Evolutionary conservation across 2,888 invertebrate genomes (phyloP).

Genomic region (Caenorhabditis zanzibari): DNA sequence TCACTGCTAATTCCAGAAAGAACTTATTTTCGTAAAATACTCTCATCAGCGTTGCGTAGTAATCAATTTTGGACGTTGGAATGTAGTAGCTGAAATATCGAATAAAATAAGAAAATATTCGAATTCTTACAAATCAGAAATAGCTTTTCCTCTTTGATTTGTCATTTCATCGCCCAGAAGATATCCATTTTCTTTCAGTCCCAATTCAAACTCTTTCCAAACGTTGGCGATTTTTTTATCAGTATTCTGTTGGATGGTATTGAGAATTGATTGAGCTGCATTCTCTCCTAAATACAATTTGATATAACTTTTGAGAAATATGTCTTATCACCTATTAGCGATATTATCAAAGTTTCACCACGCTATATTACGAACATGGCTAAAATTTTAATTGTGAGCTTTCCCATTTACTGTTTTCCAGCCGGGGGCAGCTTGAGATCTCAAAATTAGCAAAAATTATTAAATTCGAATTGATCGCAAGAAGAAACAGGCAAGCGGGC

Average conservation of each 20-base stretch:
- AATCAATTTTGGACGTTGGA: constrained; percentile 23
- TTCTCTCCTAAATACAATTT: background rate
- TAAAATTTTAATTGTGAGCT: too few relatives aligned
- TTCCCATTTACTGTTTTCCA: too few relatives aligned
- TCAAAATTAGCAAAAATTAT: too few relatives aligned
- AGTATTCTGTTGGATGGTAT: background rate
- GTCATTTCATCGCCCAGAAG: constrained; percentile 4
- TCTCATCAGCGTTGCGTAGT: constrained; percentile 45
- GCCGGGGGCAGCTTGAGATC: too few relatives aligned
- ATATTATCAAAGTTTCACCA: too few relatives aligned
- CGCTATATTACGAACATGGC: too few relatives aligned
- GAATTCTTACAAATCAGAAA: constrained; percentile 60
- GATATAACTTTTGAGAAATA: too few relatives aligned
- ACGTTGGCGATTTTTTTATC: constrained; percentile 2
- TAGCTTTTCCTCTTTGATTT: constrained; percentile 3
- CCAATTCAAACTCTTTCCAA: constrained; percentile 40
- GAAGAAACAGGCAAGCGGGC: too few relatives aligned
- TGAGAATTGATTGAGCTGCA: background rate
- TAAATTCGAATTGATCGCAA: too few relatives aligned
- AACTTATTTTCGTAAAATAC: constrained; percentile 48
- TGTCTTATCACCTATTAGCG: too few relatives aligned
- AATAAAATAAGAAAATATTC: too few relatives aligned
- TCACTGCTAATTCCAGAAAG: constrained; percentile 42
- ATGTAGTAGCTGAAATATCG: constrained; percentile 46
- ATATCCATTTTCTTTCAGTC: constrained; percentile 27